Percentiles rank a stretch among this genome's conserved stretches.
Conservation (phyloP, 2,888 invertebrate species). For the Xestobium rufovillosum region DNA sequence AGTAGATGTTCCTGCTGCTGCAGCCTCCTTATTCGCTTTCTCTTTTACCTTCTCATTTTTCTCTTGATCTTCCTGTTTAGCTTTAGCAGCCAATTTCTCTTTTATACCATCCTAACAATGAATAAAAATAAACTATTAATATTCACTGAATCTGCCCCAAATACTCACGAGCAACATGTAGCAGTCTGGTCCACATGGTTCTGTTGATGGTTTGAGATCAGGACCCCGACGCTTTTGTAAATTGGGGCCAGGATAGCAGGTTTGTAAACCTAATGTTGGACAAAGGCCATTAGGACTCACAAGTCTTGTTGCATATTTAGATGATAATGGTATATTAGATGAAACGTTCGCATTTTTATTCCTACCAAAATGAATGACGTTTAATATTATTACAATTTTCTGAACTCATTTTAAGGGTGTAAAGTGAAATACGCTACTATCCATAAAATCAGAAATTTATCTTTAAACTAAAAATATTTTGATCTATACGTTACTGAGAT, state of each 20-base stretch:
- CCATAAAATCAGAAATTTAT: too few species aligned
- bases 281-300: too few species aligned
- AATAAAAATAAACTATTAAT: conserved; percentile 9
- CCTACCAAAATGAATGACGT: neutral
- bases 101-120: conserved; percentile 74
- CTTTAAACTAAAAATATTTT: too few species aligned
- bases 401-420: too few species aligned
- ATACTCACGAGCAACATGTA: conserved; percentile 74
- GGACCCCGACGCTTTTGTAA: conserved; percentile 80
- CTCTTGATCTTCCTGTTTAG: conserved; percentile 49
- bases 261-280: conserved; percentile 62
- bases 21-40: conserved; percentile 31
- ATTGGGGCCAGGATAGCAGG: conserved; percentile 87
- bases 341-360: neutral
- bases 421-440: too few species aligned
- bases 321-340: too few species aligned
- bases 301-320: too few species aligned
- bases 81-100: conserved; percentile 67
- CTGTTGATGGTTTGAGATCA: conserved; percentile 76
- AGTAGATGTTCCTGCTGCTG: conserved; percentile 20
- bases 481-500: too few species aligned
- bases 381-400: too few species aligned
- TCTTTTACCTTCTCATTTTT: conserved; percentile 40
- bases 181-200: conserved; percentile 81
- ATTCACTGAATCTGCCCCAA: too few species aligned